phyloP scores from a whole-genome alignment of 2,797 vertebrate species.

The Zalophus californianus region DNA sequence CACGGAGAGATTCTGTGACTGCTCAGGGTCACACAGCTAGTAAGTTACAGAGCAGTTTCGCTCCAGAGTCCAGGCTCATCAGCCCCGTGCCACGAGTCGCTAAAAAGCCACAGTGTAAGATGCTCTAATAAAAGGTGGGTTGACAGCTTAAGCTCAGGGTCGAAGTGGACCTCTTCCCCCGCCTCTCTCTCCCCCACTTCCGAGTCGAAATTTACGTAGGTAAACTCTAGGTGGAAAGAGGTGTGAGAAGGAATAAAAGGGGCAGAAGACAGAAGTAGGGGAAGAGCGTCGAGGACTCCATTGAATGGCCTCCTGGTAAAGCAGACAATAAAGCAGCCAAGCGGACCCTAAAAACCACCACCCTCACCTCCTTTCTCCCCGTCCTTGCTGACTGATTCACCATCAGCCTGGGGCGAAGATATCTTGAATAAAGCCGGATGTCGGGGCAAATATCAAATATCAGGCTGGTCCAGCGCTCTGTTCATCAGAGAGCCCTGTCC shows the following conservation, averaged over 20 bases:
- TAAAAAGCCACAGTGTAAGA: neutral
- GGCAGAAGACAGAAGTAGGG: neutral
- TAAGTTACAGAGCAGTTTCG: neutral
- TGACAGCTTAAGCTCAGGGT: neutral
- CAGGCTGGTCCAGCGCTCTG: too few species aligned
- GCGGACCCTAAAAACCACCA: neutral
- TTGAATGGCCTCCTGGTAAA: neutral
- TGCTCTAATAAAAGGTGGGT: neutral
- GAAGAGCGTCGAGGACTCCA: neutral
- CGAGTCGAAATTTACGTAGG: neutral
- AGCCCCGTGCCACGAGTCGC: neutral
- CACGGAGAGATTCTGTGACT: neutral
- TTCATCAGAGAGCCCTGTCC: neutral
- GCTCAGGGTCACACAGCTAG: neutral
- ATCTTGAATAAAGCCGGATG: neutral
- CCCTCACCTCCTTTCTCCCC: neutral
- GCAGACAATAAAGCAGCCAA: neutral
- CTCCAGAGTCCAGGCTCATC: neutral
- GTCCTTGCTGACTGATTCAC: neutral
- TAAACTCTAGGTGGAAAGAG: neutral
- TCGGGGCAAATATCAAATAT: neutral
- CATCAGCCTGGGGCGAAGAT: neutral
- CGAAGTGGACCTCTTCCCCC: neutral
- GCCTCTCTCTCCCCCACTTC: neutral
- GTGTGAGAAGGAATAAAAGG: neutral